Percentiles rank a stretch among this genome's conserved stretches.
These are phyloP conservation scores for Semotilus atromaculatus DNA, from an alignment of 2,797 vertebrate genomes.

Conservation along the genomic window DNA sequence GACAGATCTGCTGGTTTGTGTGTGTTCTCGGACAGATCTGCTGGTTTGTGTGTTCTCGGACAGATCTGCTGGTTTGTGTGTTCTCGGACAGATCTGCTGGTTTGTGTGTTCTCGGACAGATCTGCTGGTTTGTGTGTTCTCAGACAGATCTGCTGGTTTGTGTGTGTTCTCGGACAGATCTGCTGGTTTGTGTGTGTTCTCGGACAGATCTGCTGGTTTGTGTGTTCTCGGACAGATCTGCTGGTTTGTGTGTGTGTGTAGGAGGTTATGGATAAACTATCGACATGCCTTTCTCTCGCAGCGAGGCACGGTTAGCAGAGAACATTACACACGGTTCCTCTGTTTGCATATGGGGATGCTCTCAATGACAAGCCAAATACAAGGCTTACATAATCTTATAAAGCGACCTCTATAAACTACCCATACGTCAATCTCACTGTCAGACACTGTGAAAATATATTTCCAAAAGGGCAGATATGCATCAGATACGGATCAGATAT, in stretches of 20 bases:
- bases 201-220: conserved; percentile 1
- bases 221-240: neutral
- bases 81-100: neutral
- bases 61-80: too few relatives aligned
- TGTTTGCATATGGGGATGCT: conserved; percentile 32
- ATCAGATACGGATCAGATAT: neutral
- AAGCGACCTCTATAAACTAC: neutral
- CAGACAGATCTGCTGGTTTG: too few relatives aligned
- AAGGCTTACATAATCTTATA: neutral
- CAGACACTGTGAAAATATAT: neutral
- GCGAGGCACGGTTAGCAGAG: conserved; percentile 1
- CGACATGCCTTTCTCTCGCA: neutral
- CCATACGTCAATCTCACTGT: neutral
- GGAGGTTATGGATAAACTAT: conserved; percentile 11
- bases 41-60: too few relatives aligned
- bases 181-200: neutral
- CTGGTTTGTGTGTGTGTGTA: neutral
- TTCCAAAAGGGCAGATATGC: neutral
- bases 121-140: neutral
- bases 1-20: conserved; percentile 2
- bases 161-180: neutral
- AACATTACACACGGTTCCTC: conserved; percentile 7
- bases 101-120: neutral
- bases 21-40: neutral
- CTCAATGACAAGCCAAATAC: neutral